These are phyloP conservation scores for Callocephalon fimbriatum DNA, from an alignment of 2,113 vertebrate genomes.

Conservation along the genomic window DNA sequence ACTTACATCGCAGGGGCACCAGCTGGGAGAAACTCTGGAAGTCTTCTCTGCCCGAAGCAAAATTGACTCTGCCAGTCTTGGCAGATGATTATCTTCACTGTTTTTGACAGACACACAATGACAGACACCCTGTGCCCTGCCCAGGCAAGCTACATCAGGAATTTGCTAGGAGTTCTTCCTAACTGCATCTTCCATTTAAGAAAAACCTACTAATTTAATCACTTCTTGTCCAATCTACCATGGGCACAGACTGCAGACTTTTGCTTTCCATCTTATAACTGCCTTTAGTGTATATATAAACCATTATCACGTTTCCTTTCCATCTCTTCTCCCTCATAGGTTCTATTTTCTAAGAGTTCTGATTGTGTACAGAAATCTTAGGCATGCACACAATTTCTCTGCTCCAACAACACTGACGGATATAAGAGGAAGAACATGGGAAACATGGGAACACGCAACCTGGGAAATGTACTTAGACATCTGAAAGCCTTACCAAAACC, in stretches of 20 bases:
- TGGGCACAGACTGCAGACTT: neutral
- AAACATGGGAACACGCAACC: neutral
- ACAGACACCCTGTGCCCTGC: neutral
- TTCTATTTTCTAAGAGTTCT: neutral
- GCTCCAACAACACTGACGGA: neutral
- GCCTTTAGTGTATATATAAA: neutral
- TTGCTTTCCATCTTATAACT: neutral
- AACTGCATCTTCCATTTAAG: neutral
- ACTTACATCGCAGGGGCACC: neutral
- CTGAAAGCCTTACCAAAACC: neutral
- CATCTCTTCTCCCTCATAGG: neutral
- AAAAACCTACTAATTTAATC: neutral
- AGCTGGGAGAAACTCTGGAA: neutral
- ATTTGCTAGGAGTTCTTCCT: neutral
- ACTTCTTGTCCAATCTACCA: neutral
- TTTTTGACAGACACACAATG: neutral
- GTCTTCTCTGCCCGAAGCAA: neutral
- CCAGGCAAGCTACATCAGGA: neutral
- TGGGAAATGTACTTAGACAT: accelerated
- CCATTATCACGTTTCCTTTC: neutral
- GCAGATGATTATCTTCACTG: neutral
- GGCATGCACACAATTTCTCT: neutral
- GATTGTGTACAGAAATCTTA: neutral
- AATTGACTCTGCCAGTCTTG: neutral
- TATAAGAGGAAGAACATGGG: neutral